Base-by-base conservation (phyloP, 2,797 vertebrate species). In the Synanceia verrucosa region DNA sequence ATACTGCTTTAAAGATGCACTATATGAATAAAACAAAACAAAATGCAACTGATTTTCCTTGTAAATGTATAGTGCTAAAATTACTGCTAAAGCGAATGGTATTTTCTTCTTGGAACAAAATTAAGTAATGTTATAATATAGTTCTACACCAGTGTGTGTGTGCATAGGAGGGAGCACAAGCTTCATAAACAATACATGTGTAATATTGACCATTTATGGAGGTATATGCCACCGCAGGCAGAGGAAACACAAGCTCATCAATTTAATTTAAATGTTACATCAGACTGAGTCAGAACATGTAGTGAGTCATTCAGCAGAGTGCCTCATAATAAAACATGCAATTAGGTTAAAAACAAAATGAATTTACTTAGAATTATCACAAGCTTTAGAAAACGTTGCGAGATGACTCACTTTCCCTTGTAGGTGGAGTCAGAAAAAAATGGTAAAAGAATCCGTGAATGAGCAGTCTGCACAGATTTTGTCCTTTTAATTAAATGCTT, bases 231-330 rank as follows among this genome's bases (percentile, higher is more conserved):
- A 2, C 5, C 47, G 39, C 29, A 66, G 52, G 10, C 26, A 51
- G 18, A 44, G 37, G 34, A 57, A 50, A 67, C 12, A 18, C 16
- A 19, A 19, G 13, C 48, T 18, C 0, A 2, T 37, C 37, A 16
- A 28, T 61, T 48, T 58, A 16, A 52, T 59, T 51, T 63, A 16
- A 37, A 13, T 65, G 33, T 70, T 47, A 36, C 44, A 44, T 69
- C 36, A 52, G 28, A 16, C 7, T 69, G 52, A 36, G 57, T 21
- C 28, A 14, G 5, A 46, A 18, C 23, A 0, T 19, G 28, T 12
- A 13, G 26, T 62, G 51, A 74, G 18, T 68, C 50, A 62, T 37
- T 50, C 53, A 50, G 29, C 16, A 4, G 28, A 44, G 19, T 50
- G 50, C 3, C 1, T 52, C 14, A 31, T 9, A 52, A 31, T 9